phyloP scores from a whole-genome alignment of 2,113 vertebrate genomes.

The Eudyptes chrysolophus region DNA sequence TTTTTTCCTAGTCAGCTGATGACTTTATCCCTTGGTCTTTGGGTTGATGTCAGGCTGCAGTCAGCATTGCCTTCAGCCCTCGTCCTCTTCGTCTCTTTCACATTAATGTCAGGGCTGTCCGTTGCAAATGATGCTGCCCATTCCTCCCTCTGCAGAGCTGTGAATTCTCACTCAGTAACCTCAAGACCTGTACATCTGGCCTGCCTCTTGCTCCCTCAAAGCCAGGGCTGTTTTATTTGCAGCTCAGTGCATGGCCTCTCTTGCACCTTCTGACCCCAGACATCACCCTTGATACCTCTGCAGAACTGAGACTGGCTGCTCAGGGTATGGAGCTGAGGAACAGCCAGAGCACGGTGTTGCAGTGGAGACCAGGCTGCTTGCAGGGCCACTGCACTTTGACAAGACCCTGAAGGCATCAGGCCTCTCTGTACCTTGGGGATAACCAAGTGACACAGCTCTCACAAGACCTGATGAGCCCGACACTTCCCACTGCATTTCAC shows the following conservation, averaged over 20 bases:
- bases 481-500: not conserved
- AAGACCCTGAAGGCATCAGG: not conserved
- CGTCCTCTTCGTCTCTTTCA: not conserved
- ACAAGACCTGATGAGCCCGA: accelerated
- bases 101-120: not conserved
- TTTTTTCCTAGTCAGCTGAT: too few species aligned
- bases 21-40: not conserved
- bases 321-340: not conserved
- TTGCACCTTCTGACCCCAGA: not conserved
- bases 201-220: not conserved
- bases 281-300: not conserved
- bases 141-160: not conserved
- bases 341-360: not conserved
- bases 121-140: not conserved
- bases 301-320: not conserved
- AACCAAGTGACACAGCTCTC: not conserved
- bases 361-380: not conserved
- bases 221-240: not conserved
- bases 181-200: not conserved
- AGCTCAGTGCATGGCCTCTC: not conserved
- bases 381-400: not conserved
- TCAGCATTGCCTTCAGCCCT: not conserved
- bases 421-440: not conserved
- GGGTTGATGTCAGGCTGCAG: not conserved
- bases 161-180: not conserved